A percentile compares a stretch with the other conserved stretches of the same genome.
Evolutionary conservation across 2,888 invertebrate species (phyloP).

Genomic region (Agriopis marginaria): DNA sequence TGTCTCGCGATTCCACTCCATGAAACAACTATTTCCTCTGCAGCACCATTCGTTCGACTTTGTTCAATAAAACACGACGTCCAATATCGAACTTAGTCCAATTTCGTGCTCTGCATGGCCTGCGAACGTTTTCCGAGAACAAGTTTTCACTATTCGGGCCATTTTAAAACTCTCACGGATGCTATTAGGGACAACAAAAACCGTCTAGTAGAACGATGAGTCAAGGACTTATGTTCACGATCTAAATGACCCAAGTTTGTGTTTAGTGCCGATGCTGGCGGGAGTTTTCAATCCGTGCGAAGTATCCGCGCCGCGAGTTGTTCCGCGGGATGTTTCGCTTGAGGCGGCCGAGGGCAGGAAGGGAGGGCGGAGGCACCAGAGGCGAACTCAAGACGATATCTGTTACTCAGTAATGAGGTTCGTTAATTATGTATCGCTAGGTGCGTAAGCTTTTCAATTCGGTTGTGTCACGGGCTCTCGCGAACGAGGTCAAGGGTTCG

Average conservation of each 20-base stretch:
- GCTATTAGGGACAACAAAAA: constrained; percentile 85
- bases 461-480: constrained; percentile 78
- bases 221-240: constrained; percentile 77
- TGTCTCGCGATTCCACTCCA: constrained; percentile 50
- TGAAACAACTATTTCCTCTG: constrained; percentile 59
- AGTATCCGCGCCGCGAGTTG: constrained; percentile 48
- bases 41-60: constrained; percentile 68
- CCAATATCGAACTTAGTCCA: constrained; percentile 76
- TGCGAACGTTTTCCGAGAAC: constrained; percentile 76
- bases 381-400: constrained; percentile 59
- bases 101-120: constrained; percentile 70
- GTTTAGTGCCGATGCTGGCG: constrained; percentile 67
- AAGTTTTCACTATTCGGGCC: constrained; percentile 79
- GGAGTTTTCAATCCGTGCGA: constrained; percentile 51
- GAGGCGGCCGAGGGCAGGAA: constrained; percentile 34
- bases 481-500: constrained; percentile 85
- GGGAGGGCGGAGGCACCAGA: constrained; percentile 36
- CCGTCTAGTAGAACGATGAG: constrained; percentile 76
- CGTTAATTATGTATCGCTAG: constrained; percentile 85
- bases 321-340: constrained; percentile 42
- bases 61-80: constrained; percentile 78
- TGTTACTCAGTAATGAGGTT: constrained; percentile 81
- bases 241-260: constrained; percentile 80
- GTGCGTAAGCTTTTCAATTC: constrained; percentile 80
- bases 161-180: constrained; percentile 83